Evolutionary conservation across 2,113 vertebrate species (phyloP).

Genomic region (Neogale vison): DNA sequence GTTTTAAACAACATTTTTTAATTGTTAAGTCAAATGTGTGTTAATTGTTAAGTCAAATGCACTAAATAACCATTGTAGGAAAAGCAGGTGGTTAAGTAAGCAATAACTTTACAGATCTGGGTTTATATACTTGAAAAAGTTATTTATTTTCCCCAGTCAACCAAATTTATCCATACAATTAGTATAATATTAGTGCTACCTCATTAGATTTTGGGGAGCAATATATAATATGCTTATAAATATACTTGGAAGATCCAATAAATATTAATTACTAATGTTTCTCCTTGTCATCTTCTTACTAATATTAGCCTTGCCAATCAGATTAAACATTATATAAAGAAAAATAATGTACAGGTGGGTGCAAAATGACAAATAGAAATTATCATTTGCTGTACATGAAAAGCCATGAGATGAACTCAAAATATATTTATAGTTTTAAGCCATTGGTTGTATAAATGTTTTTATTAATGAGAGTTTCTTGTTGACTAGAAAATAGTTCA

Average conservation of each 20-base stretch:
- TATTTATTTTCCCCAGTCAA: not conserved
- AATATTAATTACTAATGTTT: not conserved
- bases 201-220: not conserved
- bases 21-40: not conserved
- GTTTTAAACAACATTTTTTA: not conserved
- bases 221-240: not conserved
- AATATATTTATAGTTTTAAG: not conserved
- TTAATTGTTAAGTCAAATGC: not conserved
- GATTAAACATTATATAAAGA: not conserved
- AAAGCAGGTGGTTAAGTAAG: not conserved
- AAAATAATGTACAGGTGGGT: not conserved
- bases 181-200: not conserved
- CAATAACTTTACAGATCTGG: not conserved
- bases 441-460: not conserved
- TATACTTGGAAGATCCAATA: not conserved
- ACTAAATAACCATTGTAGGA: not conserved
- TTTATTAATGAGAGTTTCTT: not conserved
- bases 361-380: not conserved
- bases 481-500: not conserved
- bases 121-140: not conserved
- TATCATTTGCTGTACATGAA: not conserved
- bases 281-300: not conserved
- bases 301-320: not conserved
- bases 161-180: not conserved
- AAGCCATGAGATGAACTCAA: not conserved